These are phyloP conservation scores for Drosophila prolongata DNA, from an alignment of 2,888 invertebrate genomes.

Conservation along the genomic window DNA sequence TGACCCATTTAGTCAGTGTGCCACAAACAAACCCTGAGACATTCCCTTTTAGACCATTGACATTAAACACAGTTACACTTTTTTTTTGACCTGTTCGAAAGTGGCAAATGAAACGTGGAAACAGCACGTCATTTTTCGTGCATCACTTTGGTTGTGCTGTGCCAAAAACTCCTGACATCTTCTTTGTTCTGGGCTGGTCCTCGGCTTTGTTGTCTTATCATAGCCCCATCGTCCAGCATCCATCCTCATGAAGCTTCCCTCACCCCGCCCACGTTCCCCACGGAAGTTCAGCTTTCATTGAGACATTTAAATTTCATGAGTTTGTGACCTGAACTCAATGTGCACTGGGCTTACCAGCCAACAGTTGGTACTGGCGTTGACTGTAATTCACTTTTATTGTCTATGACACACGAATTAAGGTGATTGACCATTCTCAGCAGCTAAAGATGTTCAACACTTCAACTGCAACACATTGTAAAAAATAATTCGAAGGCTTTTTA, in stretches of 20 bases:
- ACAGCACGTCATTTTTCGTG: background rate
- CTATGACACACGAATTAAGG: slow-evolving; percentile 2
- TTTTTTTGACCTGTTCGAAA: background rate
- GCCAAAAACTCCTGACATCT: slow-evolving; percentile 1
- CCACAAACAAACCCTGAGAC: background rate
- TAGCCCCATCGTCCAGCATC: slow-evolving; percentile 8
- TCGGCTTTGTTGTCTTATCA: slow-evolving; percentile 13
- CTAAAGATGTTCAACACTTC: too few relatives aligned
- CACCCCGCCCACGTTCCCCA: too few relatives aligned
- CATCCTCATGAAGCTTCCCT: background rate
- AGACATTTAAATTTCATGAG: slow-evolving; percentile 48
- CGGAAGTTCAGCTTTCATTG: slow-evolving; percentile 5
- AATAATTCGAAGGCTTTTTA: too few relatives aligned
- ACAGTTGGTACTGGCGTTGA: too few relatives aligned
- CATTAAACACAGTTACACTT: background rate
- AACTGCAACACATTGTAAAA: too few relatives aligned
- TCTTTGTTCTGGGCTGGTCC: background rate
- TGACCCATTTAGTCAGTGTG: slow-evolving; percentile 18
- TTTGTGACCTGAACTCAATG: slow-evolving; percentile 53
- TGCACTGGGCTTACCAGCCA: background rate
- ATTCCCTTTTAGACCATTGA: background rate
- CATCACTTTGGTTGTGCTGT: too few relatives aligned
- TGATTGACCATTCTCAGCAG: background rate
- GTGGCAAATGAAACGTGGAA: slow-evolving; percentile 13
- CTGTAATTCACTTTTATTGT: too few relatives aligned